Evolutionary conservation across 37 sponge, comb jelly and placozoan species (phyloP).

Genomic region (Bolinopsis microptera): DNA sequence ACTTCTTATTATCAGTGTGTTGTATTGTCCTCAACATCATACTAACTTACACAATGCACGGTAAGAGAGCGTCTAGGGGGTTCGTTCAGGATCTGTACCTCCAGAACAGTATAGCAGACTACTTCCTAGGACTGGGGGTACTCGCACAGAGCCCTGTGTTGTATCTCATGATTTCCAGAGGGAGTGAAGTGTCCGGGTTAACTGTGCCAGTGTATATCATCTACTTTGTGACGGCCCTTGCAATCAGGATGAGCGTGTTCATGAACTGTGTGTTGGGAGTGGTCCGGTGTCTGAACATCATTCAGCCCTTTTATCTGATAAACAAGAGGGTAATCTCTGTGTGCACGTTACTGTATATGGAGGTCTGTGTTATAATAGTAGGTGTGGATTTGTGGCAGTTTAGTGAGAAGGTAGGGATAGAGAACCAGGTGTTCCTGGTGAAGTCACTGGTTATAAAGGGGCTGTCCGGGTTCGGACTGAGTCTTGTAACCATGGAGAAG

Average conservation of each 20-base stretch:
- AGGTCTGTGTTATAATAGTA: not conserved
- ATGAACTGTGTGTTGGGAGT: not conserved
- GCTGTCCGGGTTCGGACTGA: not conserved
- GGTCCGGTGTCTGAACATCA: not conserved
- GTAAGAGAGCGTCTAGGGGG: not conserved
- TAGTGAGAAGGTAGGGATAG: not conserved
- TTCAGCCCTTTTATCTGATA: not conserved
- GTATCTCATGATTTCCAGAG: not conserved
- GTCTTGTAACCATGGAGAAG: not conserved
- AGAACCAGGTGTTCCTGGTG: not conserved
- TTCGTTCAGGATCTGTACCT: not conserved
- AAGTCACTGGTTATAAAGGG: not conserved
- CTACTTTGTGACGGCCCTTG: not conserved
- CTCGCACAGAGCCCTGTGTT: not conserved
- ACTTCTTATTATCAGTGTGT: not conserved
- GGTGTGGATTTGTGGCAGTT: not conserved
- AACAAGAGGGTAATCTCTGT: not conserved
- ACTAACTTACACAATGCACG: not conserved
- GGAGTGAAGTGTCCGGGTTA: not conserved
- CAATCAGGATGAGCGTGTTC: not conserved
- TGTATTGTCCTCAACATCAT: not conserved
- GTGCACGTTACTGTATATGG: not conserved
- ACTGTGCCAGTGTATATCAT: not conserved
- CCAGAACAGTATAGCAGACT: not conserved
- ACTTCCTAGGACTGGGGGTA: not conserved